A percentile compares a stretch with the other conserved stretches of the same genome.
These are phyloP conservation scores for Pristionchus arcanus DNA, from an alignment of 2,888 invertebrate genomes.

Conservation along the genomic window DNA sequence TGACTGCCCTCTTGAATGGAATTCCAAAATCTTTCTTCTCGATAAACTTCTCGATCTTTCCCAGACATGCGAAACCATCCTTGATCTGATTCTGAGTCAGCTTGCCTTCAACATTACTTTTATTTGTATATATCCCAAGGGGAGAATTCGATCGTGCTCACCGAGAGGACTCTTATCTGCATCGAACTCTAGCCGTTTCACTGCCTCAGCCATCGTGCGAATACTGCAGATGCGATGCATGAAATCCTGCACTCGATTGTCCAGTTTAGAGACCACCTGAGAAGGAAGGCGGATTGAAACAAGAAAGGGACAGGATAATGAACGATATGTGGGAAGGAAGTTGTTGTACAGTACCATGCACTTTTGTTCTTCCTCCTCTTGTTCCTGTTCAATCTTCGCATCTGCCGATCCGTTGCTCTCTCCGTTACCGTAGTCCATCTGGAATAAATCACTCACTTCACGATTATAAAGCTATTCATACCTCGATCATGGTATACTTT, in stretches of 20 bases:
- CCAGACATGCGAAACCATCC: slow-evolving; percentile 81
- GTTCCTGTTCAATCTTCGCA: slow-evolving; percentile 9
- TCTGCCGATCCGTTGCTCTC: background rate
- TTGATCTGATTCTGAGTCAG: slow-evolving; percentile 81
- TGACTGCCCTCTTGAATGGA: slow-evolving; percentile 80
- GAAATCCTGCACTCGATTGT: slow-evolving; percentile 78
- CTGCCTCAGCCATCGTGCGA: slow-evolving; percentile 81
- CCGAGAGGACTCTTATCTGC: slow-evolving; percentile 81
- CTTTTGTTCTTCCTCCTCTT: slow-evolving; percentile 80
- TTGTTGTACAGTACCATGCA: slow-evolving; percentile 81
- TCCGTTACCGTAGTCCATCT: slow-evolving; percentile 47
- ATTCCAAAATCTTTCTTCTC: slow-evolving; percentile 73
- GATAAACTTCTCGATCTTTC: slow-evolving; percentile 79
- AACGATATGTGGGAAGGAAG: slow-evolving; percentile 43
- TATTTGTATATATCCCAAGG: background rate
- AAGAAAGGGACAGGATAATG: background rate
- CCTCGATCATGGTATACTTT: slow-evolving; percentile 56
- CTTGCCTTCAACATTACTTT: slow-evolving; percentile 79
- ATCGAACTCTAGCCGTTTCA: slow-evolving; percentile 82
- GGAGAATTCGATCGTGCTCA: slow-evolving; percentile 59
- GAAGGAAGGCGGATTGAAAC: slow-evolving; percentile 52
- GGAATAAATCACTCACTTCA: background rate
- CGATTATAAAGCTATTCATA: background rate
- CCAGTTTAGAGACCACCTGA: slow-evolving; percentile 78
- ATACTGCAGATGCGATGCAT: slow-evolving; percentile 81